Conservation (phyloP, 2,113 vertebrate genomes). For the Penelope pileata region DNA sequence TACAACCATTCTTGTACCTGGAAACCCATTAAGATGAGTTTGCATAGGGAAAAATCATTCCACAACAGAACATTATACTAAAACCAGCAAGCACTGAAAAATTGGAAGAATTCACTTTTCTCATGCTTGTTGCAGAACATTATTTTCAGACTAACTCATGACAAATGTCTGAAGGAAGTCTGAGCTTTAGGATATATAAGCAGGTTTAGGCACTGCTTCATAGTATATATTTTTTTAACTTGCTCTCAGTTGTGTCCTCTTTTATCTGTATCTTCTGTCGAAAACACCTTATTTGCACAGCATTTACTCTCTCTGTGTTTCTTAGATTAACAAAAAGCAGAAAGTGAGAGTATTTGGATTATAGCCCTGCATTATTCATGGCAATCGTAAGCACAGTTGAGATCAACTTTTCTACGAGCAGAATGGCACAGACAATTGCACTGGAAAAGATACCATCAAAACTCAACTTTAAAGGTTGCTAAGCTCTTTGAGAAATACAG, state of each 20-base stretch:
- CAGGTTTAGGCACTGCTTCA: neutral
- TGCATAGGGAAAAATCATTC: neutral
- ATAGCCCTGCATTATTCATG: constrained; percentile 8
- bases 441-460: constrained; percentile 13
- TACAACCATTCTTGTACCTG: neutral
- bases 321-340: constrained; percentile 25
- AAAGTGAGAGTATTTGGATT: neutral
- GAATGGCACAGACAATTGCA: neutral
- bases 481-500: neutral
- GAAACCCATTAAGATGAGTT: neutral
- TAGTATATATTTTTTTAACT: neutral
- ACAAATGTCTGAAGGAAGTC: neutral
- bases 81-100: neutral
- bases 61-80: neutral
- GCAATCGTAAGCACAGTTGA: neutral
- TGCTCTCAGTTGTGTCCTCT: neutral
- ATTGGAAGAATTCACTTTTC: neutral
- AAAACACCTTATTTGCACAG: neutral
- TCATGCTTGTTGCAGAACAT: neutral
- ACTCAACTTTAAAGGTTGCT: neutral
- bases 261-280: neutral
- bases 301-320: neutral
- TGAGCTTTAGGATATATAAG: neutral
- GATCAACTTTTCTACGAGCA: neutral
- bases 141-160: neutral